These are phyloP conservation scores for Ibidorhyncha struthersii DNA, from an alignment of 2,113 vertebrate genomes.

Conservation along the genomic window DNA sequence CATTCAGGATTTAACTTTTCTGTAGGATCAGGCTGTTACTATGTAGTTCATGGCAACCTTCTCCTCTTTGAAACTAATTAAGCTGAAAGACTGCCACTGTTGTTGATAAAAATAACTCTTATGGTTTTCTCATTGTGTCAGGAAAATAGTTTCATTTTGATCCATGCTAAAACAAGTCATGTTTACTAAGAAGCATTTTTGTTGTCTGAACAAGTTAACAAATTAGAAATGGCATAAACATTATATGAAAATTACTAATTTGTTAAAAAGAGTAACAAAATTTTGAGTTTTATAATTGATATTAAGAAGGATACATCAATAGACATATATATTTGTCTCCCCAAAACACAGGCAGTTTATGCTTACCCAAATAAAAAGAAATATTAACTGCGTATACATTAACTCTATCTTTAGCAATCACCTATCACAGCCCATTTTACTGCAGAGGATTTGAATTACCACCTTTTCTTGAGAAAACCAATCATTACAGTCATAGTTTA, in stretches of 20 bases:
- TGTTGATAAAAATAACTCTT: not conserved
- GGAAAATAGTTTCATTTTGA: not conserved
- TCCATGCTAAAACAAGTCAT: not conserved
- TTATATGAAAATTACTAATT: not conserved
- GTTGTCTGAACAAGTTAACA: not conserved
- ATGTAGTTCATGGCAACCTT: not conserved
- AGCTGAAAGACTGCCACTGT: not conserved
- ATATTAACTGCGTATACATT: not conserved
- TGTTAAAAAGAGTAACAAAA: not conserved
- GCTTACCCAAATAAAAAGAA: not conserved
- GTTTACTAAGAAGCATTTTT: not conserved
- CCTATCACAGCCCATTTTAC: not conserved
- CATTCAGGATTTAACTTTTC: not conserved
- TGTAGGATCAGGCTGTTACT: slow-evolving; percentile 7
- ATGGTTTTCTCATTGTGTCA: not conserved
- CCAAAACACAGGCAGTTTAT: not conserved
- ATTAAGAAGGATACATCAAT: not conserved
- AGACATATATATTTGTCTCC: not conserved
- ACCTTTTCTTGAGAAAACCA: not conserved
- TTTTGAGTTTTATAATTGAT: not conserved
- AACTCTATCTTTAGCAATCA: not conserved
- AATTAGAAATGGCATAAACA: not conserved
- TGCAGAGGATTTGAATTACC: not conserved
- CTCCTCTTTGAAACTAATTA: not conserved
- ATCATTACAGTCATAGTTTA: not conserved